Evolutionary conservation across 2,113 vertebrate species (phyloP).

Genomic region (Salvator merianae): DNA sequence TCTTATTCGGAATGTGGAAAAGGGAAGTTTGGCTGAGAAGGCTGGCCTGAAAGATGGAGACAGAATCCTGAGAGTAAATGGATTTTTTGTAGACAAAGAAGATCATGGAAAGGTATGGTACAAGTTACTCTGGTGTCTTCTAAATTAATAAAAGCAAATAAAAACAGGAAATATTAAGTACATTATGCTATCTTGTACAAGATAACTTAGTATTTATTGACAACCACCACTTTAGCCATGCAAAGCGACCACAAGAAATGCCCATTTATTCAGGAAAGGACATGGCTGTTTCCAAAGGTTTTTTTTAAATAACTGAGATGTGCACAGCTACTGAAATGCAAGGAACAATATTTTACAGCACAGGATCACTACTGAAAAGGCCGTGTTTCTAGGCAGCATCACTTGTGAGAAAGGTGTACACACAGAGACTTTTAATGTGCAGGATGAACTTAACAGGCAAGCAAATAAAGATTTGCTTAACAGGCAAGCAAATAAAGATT

Average conservation of each 20-base stretch:
- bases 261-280: not conserved
- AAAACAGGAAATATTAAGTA: not conserved
- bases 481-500: too few species aligned
- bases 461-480: not conserved
- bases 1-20: constrained; percentile 85
- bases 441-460: not conserved
- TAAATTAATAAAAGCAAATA: too few species aligned
- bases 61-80: constrained; percentile 87
- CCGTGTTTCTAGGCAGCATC: not conserved
- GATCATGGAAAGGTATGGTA: constrained; percentile 82
- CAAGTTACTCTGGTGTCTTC: not conserved
- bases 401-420: not conserved
- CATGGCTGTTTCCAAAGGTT: not conserved
- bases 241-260: not conserved
- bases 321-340: not conserved
- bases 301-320: not conserved
- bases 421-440: not conserved
- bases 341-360: too few species aligned
- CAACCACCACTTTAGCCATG: not conserved
- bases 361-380: not conserved
- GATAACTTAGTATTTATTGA: not conserved
- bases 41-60: constrained; percentile 92
- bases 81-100: constrained; percentile 83
- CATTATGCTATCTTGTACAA: not conserved
- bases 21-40: constrained; percentile 82